A percentile compares a stretch with the other conserved stretches of the same genome.
Evolutionary conservation across 2,888 invertebrate genomes (phyloP).

Genomic region (Rotaria magnacalcarata): DNA sequence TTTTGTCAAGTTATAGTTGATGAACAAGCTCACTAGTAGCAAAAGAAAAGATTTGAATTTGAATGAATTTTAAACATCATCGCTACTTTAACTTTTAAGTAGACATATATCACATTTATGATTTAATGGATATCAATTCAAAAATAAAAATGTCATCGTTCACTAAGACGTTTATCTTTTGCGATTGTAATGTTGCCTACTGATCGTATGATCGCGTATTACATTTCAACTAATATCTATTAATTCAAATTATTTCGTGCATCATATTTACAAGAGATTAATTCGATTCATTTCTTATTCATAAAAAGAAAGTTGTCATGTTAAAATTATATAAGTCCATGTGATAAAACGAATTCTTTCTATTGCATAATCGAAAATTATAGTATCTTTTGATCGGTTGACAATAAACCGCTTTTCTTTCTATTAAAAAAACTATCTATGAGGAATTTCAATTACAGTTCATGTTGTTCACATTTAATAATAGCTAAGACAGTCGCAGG

Average conservation of each 20-base stretch:
- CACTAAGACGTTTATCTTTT: not conserved
- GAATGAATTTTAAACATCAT: not conserved
- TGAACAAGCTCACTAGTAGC: not conserved
- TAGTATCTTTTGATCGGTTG: not conserved
- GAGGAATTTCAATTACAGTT: not conserved
- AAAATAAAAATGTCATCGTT: not conserved
- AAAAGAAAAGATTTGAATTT: not conserved
- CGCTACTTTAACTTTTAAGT: not conserved
- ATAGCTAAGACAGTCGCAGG: not conserved
- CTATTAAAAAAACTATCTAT: not conserved
- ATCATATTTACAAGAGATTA: no score
- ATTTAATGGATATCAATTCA: not conserved
- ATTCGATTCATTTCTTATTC: no score
- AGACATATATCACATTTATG: not conserved
- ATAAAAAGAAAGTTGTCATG: not conserved
- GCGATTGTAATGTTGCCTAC: not conserved
- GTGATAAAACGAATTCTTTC: not conserved
- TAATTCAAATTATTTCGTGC: no score
- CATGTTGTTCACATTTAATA: not conserved
- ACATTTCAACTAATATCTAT: not conserved
- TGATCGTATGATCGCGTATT: not conserved
- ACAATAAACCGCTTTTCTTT: not conserved
- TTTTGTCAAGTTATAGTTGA: not conserved
- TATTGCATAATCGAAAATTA: not conserved
- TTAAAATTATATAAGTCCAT: slow-evolving; percentile 21